Conservation (phyloP, 2,113 vertebrate species). For the Guaruba guarouba region DNA sequence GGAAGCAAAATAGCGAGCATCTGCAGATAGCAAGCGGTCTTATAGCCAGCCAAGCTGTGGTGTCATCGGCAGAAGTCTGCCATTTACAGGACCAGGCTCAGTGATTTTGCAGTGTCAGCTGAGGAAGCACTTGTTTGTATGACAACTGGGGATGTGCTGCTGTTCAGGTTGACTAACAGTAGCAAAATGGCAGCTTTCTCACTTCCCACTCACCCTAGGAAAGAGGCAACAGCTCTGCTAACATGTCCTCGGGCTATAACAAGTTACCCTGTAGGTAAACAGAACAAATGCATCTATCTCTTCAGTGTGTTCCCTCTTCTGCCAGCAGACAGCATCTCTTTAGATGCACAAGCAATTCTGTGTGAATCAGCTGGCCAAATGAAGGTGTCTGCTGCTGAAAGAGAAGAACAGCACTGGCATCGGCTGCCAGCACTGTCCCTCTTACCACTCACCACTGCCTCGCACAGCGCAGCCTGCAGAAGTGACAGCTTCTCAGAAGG, state of each 20-base stretch:
- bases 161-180: neutral
- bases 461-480: neutral
- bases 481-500: neutral
- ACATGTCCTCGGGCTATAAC: neutral
- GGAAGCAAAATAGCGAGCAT: slow-evolving; percentile 16
- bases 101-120: neutral
- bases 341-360: neutral
- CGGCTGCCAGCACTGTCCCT: neutral
- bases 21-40: neutral
- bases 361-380: neutral
- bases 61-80: neutral
- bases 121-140: neutral
- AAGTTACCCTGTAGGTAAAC: neutral
- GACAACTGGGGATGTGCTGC: neutral
- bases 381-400: neutral
- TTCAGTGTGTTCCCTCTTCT: neutral
- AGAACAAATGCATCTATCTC: neutral
- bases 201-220: neutral
- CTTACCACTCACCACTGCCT: neutral
- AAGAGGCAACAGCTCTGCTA: neutral
- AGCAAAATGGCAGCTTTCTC: neutral
- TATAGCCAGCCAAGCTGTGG: neutral
- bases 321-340: neutral
- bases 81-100: neutral
- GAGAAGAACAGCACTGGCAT: rapidly evolving